A percentile compares a stretch with the other conserved stretches of the same genome.
phyloP scores from a whole-genome alignment of 1,140 invertebrate genomes.

The Ceratina japonica region DNA sequence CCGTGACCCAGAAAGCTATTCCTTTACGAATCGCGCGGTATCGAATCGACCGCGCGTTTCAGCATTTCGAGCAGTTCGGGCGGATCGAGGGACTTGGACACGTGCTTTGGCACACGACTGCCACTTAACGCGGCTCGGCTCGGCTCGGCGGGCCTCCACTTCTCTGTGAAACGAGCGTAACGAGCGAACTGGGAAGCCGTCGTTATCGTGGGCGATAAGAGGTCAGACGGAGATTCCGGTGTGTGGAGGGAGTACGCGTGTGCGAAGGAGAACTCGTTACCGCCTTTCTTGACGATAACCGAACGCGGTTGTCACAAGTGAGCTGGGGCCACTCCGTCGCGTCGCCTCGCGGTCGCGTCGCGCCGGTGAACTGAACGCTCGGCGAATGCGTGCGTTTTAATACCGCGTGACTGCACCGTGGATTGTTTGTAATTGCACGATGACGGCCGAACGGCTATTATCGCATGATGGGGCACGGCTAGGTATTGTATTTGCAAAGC shows the following conservation, averaged over 20 bases:
- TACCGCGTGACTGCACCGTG: conserved; percentile 21
- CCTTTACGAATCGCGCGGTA: conserved; percentile 30
- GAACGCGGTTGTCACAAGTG: not conserved
- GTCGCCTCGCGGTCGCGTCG: too few species aligned
- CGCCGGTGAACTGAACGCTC: not conserved
- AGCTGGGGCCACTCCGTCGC: too few species aligned
- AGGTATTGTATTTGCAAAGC: conserved; percentile 14
- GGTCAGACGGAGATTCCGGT: not conserved
- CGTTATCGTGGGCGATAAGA: conserved; percentile 49
- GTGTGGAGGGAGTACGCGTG: not conserved
- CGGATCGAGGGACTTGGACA: not conserved
- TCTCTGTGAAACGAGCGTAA: not conserved
- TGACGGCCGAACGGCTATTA: conserved; percentile 16
- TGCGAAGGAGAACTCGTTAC: not conserved
- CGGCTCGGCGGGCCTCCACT: not conserved
- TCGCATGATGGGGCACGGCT: not conserved
- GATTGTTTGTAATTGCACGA: conserved; percentile 23
- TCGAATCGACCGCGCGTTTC: conserved; percentile 1
- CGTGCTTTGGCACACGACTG: conserved; percentile 28
- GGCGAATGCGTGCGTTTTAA: conserved; percentile 17
- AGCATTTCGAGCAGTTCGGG: conserved; percentile 6
- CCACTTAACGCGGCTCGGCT: not conserved
- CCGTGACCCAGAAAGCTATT: conserved; percentile 52
- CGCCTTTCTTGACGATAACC: too few species aligned
- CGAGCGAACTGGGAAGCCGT: conserved; percentile 13